Conservation (phyloP, 2,888 invertebrate genomes). For the Acrobasis repandana region DNA sequence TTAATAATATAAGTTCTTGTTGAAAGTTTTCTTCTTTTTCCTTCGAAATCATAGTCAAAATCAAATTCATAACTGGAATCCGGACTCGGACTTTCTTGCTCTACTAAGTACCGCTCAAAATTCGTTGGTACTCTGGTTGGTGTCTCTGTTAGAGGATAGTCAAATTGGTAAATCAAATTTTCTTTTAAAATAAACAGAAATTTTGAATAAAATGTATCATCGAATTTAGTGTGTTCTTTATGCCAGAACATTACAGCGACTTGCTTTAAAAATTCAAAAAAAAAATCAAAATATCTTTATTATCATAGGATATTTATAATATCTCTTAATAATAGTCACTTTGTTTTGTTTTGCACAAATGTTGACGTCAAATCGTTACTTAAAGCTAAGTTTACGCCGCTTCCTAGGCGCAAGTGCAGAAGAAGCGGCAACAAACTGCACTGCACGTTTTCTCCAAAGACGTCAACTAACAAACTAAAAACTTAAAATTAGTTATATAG, state of each 20-base stretch:
- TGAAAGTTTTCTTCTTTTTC: neutral
- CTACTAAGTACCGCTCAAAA: neutral
- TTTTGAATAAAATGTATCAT: neutral
- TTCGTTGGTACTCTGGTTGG: neutral
- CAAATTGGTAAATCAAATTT: neutral
- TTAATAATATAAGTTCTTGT: neutral
- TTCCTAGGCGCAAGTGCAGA: too few relatives aligned
- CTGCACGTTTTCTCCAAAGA: too few relatives aligned
- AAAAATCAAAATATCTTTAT: too few relatives aligned
- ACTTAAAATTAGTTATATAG: too few relatives aligned
- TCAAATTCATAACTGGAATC: neutral
- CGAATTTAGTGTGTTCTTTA: neutral
- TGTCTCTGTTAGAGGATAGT: neutral
- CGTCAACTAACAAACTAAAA: too few relatives aligned
- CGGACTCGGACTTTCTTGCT: neutral
- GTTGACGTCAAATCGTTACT: too few relatives aligned
- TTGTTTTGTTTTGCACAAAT: too few relatives aligned
- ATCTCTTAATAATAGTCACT: too few relatives aligned
- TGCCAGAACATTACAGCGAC: neutral
- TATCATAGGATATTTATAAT: too few relatives aligned
- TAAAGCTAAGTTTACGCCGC: too few relatives aligned
- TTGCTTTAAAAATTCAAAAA: too few relatives aligned
- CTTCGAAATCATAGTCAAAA: neutral
- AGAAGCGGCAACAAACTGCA: too few relatives aligned
- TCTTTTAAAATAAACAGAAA: neutral